Conservation (phyloP, 2,797 vertebrate genomes). For the Dromococcyx pavoninus region DNA sequence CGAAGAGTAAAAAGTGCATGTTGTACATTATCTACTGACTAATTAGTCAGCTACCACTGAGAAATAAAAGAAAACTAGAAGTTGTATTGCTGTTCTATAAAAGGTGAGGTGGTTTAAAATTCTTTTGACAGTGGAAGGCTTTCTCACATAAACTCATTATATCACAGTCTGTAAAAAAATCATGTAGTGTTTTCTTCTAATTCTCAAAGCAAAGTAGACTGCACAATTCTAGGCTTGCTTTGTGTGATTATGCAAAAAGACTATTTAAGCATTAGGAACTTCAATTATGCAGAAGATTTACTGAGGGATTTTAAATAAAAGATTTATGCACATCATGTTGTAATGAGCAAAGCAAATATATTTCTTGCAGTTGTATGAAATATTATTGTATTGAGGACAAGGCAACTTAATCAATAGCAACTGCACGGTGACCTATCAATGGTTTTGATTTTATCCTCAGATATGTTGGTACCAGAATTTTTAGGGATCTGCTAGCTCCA, state of each 20-base stretch:
- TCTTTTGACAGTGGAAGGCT: neutral
- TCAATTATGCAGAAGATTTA: constrained; percentile 51
- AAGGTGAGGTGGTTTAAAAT: constrained; percentile 19
- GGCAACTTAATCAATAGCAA: constrained; percentile 1
- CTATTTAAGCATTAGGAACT: constrained; percentile 23
- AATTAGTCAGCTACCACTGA: neutral
- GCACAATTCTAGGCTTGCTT: neutral
- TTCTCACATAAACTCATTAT: neutral
- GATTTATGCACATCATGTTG: neutral
- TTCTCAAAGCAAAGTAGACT: constrained; percentile 16
- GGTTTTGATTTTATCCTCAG: rapidly evolving
- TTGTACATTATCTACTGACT: neutral
- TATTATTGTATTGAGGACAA: neutral
- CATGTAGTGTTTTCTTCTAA: constrained; percentile 28
- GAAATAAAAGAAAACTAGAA: neutral
- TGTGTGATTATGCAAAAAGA: constrained; percentile 50
- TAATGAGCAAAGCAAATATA: neutral
- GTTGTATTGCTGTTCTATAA: neutral
- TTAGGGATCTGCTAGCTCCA: neutral
- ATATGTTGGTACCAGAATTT: neutral
- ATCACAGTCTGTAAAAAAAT: neutral
- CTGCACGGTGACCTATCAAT: neutral
- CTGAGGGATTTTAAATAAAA: constrained; percentile 51
- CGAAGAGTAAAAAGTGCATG: neutral
- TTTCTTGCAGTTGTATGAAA: constrained; percentile 11